Evolutionary conservation across 23 tunicate species (phyloP), one percentile per base, ranked within the genome.

Genomic region (Styela plicata): DNA sequence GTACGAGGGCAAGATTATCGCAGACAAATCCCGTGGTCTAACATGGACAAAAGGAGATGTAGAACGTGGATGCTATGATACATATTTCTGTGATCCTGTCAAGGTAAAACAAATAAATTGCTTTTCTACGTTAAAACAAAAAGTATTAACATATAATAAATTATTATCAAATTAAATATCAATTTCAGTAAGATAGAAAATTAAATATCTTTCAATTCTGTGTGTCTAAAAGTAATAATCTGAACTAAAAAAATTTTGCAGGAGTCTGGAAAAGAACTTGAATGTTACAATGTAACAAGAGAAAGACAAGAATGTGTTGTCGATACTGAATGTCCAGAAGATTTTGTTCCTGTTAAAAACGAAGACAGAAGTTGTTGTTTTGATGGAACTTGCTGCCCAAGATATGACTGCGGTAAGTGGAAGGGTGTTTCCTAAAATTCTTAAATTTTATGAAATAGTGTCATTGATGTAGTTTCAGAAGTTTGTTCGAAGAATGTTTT

Each of bases 271-370:
- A 69, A 77, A 69, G 79, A 86, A 26, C 53, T 27, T 31, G 89
- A 86, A 86, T 86, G 89, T 35, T 79, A 69, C 71, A 70, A 86
- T 34, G 89, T 86, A 0, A 86, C 84, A 29, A 86, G 79, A 33
- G 24, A 25, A 52, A 37, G 83, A 23, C 61, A 37, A 16, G 61
- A 44, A 29, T 86, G 89, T 57, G 65, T 76, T 21, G 79, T 35
- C 10, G 64, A 66, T 27, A 31, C 74, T 63, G 61, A 23, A 3
- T 86, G 89, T 76, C 79, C 79, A 13, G 84, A 69, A 0, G 71
- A 79, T 24, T 69, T 57, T 69, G 67, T 37, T 21, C 63, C 67
- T 22, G 79, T 86, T 0, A 86, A 86, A 24, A 83, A 86, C 28
- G 89, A 86, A 52, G 89, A 76, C 24, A 69, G 66, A 21, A 79